Evolutionary conservation across 1,140 invertebrate species (phyloP).

Genomic region (Batillaria attramentaria): DNA sequence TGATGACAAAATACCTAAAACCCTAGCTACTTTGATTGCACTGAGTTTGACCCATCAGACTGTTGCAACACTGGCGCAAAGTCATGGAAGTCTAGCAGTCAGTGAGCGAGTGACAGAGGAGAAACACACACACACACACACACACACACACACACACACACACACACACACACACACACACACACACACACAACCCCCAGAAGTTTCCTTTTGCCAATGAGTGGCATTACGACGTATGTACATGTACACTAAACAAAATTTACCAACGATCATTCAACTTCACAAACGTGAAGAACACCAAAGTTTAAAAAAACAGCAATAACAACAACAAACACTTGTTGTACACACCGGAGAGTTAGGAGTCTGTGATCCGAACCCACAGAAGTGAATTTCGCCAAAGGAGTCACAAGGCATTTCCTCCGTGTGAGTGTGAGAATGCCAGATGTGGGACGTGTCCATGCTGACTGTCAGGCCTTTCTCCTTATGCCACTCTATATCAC

Average conservation of each 20-base stretch:
- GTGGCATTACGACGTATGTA: no score
- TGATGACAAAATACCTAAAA: no score
- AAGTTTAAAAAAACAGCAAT: conserved; percentile 1
- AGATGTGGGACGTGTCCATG: conserved; percentile 32
- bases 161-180: conserved; percentile 21
- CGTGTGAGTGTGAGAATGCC: conserved; percentile 54
- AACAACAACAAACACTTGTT: not conserved
- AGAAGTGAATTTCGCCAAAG: conserved; percentile 64
- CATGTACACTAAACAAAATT: no score
- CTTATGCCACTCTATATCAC: conserved; percentile 37
- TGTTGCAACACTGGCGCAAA: no score
- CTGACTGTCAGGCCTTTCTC: conserved; percentile 24
- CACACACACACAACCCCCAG: conserved; percentile 12
- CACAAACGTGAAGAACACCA: not conserved
- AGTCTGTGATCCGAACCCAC: conserved; percentile 61
- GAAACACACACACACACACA: not conserved
- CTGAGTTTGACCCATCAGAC: no score
- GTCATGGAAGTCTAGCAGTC: no score
- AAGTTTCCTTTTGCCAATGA: no score
- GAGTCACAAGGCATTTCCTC: conserved; percentile 48
- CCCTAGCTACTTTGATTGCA: no score
- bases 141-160: conserved; percentile 5
- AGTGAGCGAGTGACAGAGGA: no score
- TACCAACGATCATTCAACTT: no score
- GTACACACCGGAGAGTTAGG: not conserved